Base-by-base conservation (phyloP, 2,797 vertebrate species). In the Coracias cyanogaster region DNA sequence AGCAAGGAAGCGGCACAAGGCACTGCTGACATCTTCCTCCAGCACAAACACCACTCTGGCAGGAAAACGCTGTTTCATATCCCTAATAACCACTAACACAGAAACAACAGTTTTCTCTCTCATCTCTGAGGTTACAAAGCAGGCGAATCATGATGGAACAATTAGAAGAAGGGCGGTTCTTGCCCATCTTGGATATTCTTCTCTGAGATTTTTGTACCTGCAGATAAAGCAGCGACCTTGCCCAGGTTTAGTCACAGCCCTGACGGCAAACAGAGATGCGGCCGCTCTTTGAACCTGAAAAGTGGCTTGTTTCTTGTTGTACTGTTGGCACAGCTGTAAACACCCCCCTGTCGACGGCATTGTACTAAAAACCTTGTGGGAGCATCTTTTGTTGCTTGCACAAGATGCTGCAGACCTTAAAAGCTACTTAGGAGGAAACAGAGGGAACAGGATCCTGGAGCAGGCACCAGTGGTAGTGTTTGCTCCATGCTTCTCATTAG, bases 391-490 rank as follows among this genome's bases (percentile, higher is more conserved):
- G 41, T 6, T 25, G 54, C n/a, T 79, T 31, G 21, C 74, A 26
- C 37, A 12, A 29, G 57, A 12, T 12, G 46, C 37, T 33, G 28
- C 11, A 17, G 55, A 62, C 8, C 46, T n/a, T 26, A 15, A 33
- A 29, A 49, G 61, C 49, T 15, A 3, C 0, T 15, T 4, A 5
- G 2, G 0, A 11, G 33, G 35, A 20, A 64, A 4, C 12, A 7
- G 48, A 39, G 37, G 57, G 35, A 29, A 18, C 0, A 24, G 22
- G 87, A 28, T 6, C 12, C 54, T 0, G 4, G 35, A 51, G 58
- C 15, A n/a, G 33, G 8, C 65, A 8, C 3, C 1, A 10, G 54
- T 3, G 35, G 28, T 5, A 43, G 22, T 3, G 41, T 43, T 33
- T 45, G 43, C 88, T 37, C 57, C 43, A 2, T 13, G 5, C 26